Evolutionary conservation across 2,797 vertebrate genomes (phyloP).

Genomic region (Okamejei kenojei): DNA sequence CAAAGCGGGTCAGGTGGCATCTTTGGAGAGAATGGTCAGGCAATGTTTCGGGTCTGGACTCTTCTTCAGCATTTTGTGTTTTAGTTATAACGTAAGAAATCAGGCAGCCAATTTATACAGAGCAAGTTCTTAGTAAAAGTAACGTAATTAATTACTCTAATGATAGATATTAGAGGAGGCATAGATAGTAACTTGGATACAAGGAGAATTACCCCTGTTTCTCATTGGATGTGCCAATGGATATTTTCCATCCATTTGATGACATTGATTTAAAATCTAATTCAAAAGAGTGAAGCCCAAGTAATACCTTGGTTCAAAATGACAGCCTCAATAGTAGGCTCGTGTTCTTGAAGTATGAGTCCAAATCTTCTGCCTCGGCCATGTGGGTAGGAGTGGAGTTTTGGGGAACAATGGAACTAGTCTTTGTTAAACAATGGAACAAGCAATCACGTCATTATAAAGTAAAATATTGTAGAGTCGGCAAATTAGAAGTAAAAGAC

Average conservation of each 20-base stretch:
- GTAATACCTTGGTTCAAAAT: not conserved
- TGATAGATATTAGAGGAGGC: not conserved
- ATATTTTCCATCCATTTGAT: not conserved
- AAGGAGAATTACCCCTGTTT: not conserved
- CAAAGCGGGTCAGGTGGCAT: no score
- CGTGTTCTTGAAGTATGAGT: not conserved
- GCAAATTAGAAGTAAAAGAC: no score
- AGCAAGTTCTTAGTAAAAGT: not conserved
- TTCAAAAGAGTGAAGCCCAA: not conserved
- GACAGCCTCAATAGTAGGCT: not conserved
- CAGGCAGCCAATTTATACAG: not conserved
- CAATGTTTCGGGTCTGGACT: no score
- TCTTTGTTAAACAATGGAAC: not conserved
- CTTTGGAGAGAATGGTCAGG: no score
- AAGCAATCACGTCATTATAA: not conserved
- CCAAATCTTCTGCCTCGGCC: not conserved
- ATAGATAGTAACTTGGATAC: not conserved
- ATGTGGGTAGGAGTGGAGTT: not conserved
- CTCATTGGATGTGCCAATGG: not conserved
- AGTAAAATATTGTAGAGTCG: no score
- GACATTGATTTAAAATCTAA: no score
- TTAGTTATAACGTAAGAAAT: not conserved
- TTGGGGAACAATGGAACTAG: not conserved
- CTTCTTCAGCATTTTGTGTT: no score
- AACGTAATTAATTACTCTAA: not conserved